phyloP scores from a whole-genome alignment of 2,888 invertebrate genomes.

The Agapetus fuscipes region DNA sequence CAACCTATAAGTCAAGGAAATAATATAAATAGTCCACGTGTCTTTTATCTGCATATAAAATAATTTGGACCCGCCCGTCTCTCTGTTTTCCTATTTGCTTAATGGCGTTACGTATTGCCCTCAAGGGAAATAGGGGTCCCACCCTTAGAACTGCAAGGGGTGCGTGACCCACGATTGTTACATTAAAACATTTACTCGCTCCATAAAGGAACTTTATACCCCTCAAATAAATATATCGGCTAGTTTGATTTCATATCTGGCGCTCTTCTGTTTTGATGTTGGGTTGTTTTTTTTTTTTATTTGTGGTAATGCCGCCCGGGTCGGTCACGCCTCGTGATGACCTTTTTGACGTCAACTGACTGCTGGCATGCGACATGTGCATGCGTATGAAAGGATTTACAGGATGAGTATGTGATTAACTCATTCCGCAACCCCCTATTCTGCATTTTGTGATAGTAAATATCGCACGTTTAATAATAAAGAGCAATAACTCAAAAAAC shows the following conservation, averaged over 20 bases:
- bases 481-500: too few species aligned
- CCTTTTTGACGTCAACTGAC: too few species aligned
- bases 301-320: too few species aligned
- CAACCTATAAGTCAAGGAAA: too few species aligned
- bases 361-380: too few species aligned
- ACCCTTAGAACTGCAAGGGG: background rate
- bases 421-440: too few species aligned
- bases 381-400: too few species aligned
- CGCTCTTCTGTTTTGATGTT: too few species aligned
- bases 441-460: too few species aligned
- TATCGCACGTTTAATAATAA: too few species aligned
- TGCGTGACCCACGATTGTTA: constrained; percentile 20
- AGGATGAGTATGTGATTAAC: too few species aligned
- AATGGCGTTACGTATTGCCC: constrained; percentile 21
- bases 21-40: background rate
- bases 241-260: constrained; percentile 20
- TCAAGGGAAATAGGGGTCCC: constrained; percentile 11
- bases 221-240: constrained; percentile 20
- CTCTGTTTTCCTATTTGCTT: constrained; percentile 18
- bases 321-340: too few species aligned
- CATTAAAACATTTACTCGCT: constrained; percentile 18
- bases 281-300: constrained; percentile 18
- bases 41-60: background rate
- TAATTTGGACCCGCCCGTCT: constrained; percentile 1
- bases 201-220: constrained; percentile 20